Percentiles rank a stretch among this genome's conserved stretches.
Evolutionary conservation across 2,797 vertebrate genomes (phyloP).

Genomic region (Martes flavigula): DNA sequence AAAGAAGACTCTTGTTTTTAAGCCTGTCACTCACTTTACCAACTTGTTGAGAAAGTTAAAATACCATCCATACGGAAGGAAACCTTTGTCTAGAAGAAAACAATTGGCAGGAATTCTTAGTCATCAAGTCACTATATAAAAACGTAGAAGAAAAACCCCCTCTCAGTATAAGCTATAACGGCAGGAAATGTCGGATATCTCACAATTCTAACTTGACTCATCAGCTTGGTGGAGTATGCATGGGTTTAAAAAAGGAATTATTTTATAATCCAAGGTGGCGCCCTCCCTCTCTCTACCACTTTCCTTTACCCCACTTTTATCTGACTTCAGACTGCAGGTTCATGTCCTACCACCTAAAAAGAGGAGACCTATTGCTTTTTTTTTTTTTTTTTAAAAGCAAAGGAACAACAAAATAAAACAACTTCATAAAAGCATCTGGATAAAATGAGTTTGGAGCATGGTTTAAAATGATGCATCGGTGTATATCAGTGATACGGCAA

Average conservation of each 20-base stretch:
- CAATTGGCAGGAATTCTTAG: background rate
- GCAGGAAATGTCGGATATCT: background rate
- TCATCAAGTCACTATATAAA: background rate
- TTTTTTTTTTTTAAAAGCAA: background rate
- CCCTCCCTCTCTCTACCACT: background rate
- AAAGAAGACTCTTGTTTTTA: background rate
- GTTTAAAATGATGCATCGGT: background rate
- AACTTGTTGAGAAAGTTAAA: background rate
- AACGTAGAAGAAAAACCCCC: background rate
- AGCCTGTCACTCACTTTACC: background rate
- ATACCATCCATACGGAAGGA: background rate
- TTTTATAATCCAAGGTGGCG: background rate
- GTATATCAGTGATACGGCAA: background rate
- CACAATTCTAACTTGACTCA: background rate
- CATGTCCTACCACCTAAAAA: background rate
- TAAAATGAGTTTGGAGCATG: background rate
- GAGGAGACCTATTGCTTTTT: background rate
- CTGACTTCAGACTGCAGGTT: background rate
- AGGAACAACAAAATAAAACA: background rate
- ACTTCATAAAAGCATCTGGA: background rate
- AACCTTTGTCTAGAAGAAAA: background rate
- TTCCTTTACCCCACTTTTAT: background rate
- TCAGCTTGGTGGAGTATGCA: background rate
- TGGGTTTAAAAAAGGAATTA: background rate
- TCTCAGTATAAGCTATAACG: background rate